Evolutionary conservation across 2,797 vertebrate species (phyloP).

Genomic region (Halcyon leucocephala): DNA sequence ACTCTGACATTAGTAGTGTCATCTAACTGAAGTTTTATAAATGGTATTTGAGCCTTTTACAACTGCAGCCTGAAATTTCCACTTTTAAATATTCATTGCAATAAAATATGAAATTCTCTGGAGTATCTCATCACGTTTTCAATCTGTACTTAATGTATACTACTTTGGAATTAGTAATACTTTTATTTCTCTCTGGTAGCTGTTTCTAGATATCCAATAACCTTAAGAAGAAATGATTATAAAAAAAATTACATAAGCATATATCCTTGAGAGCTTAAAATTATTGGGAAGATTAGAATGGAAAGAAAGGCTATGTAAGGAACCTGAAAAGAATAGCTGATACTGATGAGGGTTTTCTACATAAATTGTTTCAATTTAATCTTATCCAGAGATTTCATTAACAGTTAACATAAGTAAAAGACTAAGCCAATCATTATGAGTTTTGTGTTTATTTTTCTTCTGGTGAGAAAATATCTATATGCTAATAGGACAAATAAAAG

Average conservation of each 20-base stretch:
- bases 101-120: constrained; percentile 38
- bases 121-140: constrained; percentile 2
- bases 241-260: constrained; percentile 23
- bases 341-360: not conserved
- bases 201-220: constrained; percentile 38
- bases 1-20: not conserved
- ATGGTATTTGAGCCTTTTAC: constrained; percentile 33
- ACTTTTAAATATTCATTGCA: constrained; percentile 60
- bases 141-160: constrained; percentile 23
- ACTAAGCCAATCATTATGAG: not conserved
- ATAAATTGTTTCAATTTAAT: not conserved
- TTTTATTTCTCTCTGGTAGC: constrained; percentile 44
- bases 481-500: not conserved
- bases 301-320: not conserved
- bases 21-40: not conserved
- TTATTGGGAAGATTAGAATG: not conserved
- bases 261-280: constrained; percentile 18
- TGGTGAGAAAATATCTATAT: not conserved
- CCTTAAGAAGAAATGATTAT: constrained; percentile 36
- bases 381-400: not conserved
- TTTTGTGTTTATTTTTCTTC: not conserved
- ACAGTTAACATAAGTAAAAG: not conserved
- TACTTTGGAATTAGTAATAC: constrained; percentile 11
- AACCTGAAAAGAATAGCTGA: not conserved
- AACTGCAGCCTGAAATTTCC: constrained; percentile 26